Evolutionary conservation across 2,888 invertebrate species (phyloP).

Genomic region (Xanthorhoe spadicearia): DNA sequence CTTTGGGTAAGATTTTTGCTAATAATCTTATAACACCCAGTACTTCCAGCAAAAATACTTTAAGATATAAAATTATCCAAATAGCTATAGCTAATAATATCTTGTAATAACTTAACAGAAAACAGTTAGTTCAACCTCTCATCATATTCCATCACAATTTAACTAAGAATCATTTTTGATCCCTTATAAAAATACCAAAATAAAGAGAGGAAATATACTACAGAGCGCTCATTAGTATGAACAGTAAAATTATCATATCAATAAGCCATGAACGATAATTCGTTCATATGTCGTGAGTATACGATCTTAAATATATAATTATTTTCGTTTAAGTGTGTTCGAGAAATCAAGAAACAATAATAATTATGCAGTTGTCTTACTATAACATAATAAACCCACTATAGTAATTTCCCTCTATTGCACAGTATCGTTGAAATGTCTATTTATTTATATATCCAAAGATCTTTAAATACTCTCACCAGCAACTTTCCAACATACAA

Average conservation of each 20-base stretch:
- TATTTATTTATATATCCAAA: neutral
- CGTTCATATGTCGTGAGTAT: too few species aligned
- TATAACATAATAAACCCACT: constrained; percentile 7
- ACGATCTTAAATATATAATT: too few species aligned
- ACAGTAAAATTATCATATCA: too few species aligned
- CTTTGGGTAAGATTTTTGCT: too few species aligned
- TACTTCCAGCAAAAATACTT: neutral
- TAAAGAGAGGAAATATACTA: constrained; percentile 16
- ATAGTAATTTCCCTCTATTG: constrained; percentile 37
- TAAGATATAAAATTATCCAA: neutral
- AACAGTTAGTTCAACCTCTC: neutral
- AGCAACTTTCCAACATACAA: neutral
- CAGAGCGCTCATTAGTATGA: constrained; percentile 1
- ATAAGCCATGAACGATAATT: too few species aligned
- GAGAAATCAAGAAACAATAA: too few species aligned
- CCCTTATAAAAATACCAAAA: constrained; percentile 46
- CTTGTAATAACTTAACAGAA: neutral
- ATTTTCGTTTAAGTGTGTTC: too few species aligned
- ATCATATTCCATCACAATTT: neutral
- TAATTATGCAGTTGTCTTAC: too few species aligned
- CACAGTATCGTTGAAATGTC: constrained; percentile 52
- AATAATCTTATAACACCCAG: neutral
- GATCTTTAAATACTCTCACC: neutral
- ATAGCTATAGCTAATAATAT: constrained; percentile 1
- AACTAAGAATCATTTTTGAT: constrained; percentile 19